Conservation (phyloP, 2,113 vertebrate genomes). For the Leucopsar rothschildi region DNA sequence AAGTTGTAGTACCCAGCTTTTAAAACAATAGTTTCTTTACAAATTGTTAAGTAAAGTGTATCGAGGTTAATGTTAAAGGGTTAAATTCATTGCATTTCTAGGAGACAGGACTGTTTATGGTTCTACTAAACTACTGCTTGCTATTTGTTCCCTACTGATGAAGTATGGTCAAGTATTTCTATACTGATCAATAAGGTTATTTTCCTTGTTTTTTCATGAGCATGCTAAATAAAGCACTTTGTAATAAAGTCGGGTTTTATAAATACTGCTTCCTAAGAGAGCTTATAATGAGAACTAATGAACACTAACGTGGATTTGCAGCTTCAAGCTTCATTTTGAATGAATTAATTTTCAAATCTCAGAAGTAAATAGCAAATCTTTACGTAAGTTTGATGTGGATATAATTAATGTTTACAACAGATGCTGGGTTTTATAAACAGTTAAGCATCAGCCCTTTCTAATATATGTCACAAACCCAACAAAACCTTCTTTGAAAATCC, state of each 20-base stretch:
- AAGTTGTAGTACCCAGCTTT: not conserved
- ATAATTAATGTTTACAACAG: slow-evolving; percentile 1
- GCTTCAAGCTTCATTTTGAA: not conserved
- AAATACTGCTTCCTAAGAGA: not conserved
- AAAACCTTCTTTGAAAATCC: slow-evolving; percentile 13
- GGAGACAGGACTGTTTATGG: not conserved
- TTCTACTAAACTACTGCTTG: not conserved
- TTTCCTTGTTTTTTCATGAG: not conserved
- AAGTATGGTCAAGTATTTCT: not conserved
- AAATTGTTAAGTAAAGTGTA: not conserved
- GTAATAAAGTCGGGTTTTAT: not conserved
- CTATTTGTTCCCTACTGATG: not conserved
- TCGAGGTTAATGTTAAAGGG: not conserved
- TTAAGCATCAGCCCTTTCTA: not conserved
- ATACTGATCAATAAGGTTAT: not conserved
- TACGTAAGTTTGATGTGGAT: not conserved
- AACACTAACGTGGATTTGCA: not conserved
- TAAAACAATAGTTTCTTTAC: not conserved
- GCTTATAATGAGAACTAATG: not conserved
- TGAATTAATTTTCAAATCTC: not conserved
- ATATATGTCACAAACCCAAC: not conserved
- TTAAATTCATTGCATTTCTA: not conserved
- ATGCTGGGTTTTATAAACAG: not conserved
- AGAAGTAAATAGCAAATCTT: not conserved
- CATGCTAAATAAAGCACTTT: not conserved